A percentile compares a stretch with the other conserved stretches of the same genome.
Evolutionary conservation across 2,888 invertebrate genomes (phyloP).

Genomic region (Erebia palarica): DNA sequence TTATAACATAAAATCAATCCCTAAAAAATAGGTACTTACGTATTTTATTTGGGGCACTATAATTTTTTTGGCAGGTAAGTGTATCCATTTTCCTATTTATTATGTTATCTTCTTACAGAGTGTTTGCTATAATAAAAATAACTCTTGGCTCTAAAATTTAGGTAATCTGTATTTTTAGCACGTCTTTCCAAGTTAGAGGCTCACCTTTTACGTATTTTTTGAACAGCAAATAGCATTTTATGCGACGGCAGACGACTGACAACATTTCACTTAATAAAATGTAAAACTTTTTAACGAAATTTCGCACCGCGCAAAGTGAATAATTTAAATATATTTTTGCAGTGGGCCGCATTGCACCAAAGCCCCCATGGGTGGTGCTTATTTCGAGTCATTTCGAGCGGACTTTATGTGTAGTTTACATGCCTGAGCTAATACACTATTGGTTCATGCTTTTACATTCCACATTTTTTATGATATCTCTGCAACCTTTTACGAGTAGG

Average conservation of each 20-base stretch:
- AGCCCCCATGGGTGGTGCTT: constrained; percentile 32
- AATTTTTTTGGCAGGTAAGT: too few relatives aligned
- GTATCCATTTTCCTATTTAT: background rate
- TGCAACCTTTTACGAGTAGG: background rate
- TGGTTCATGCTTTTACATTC: constrained; percentile 2
- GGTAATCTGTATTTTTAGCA: background rate
- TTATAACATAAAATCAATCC: too few relatives aligned
- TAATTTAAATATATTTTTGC: constrained; percentile 28
- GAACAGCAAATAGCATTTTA: constrained; percentile 3
- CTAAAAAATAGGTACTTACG: too few relatives aligned
- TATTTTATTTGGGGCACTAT: too few relatives aligned
- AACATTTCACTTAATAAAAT: constrained; percentile 20
- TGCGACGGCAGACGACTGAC: constrained; percentile 5
- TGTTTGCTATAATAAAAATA: background rate
- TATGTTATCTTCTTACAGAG: background rate
- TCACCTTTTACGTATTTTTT: background rate
- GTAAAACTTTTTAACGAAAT: constrained; percentile 21
- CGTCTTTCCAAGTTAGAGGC: background rate
- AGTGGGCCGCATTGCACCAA: constrained; percentile 40
- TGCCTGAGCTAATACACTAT: constrained; percentile 20
- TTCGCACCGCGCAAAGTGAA: constrained; percentile 22
- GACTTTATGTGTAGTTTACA: constrained; percentile 27
- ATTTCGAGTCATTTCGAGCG: constrained; percentile 11
- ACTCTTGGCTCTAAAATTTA: background rate
- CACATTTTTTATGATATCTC: background rate